Conservation (phyloP, 2,113 vertebrate species). For the Erpornis zantholeuca region DNA sequence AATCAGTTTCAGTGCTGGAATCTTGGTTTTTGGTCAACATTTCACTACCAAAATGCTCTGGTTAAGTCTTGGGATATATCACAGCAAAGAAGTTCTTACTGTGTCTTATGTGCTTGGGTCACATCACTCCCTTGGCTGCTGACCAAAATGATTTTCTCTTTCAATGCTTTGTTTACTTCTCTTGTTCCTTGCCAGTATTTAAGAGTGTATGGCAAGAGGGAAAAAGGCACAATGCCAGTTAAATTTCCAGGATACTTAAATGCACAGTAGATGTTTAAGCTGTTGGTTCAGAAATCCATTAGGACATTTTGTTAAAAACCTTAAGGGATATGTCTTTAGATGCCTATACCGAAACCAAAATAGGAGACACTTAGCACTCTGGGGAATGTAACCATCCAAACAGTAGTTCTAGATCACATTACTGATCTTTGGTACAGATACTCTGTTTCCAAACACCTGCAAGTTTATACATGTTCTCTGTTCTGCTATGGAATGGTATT, state of each 20-base stretch:
- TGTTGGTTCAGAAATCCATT: not conserved
- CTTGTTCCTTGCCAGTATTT: not conserved
- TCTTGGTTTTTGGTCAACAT: not conserved
- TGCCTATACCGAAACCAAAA: not conserved
- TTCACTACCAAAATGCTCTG: not conserved
- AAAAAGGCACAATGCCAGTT: not conserved
- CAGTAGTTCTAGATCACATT: not conserved
- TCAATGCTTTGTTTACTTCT: not conserved
- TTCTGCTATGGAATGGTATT: not conserved
- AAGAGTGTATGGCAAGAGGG: not conserved
- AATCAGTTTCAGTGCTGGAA: not conserved
- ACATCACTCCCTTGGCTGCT: not conserved
- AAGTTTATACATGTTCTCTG: not conserved
- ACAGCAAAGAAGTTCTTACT: not conserved
- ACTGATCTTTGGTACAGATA: not conserved
- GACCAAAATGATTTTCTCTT: not conserved
- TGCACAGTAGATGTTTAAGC: not conserved
- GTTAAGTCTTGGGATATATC: not conserved
- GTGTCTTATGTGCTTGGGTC: not conserved
- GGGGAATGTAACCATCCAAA: not conserved
- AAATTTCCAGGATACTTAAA: not conserved
- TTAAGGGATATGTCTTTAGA: not conserved
- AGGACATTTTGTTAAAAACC: not conserved
- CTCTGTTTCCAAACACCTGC: not conserved
- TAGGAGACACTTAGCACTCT: accelerated